Evolutionary conservation across 2,888 invertebrate genomes (phyloP), one percentile per base, ranked within the genome.

Genomic region (Zygaena filipendulae): DNA sequence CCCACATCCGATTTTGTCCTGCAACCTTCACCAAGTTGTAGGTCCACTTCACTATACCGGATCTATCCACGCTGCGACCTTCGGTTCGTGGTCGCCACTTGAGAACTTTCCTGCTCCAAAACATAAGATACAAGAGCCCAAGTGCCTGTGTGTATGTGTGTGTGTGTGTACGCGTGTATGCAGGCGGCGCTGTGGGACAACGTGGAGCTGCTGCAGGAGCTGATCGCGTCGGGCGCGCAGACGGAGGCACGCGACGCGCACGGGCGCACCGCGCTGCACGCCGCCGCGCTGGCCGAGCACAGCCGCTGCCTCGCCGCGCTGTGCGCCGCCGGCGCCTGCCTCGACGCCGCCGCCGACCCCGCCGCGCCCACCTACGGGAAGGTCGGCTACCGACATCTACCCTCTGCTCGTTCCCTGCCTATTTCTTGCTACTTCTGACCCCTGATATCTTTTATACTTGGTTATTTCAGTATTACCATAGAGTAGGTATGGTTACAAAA

Each of bases 161-260:
- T 25, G 23, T 33, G 8, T 3, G 22, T 2, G 13, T 9, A 21
- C 7, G 16, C 7, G 16, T 6, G 4, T 7, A 7, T 12, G 3
- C 45, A 89, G 87, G 92, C 93, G 8, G 92, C 93, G 0, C 62
- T 93, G 9, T 94, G 94, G 92, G 92, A 93, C 61, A 94, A 94
- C 54, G 85, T 88, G 10, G 93, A 94, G 53, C 79, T 95, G 1
- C 71, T 94, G n/a, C 86, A 87, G 50, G 93, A 93, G 63, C 75
- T 95, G 13, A 51, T 94, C 4, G 81, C 84, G 22, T 75, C 77
- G 0, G 91, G 91, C 1, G 87, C 89, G 47, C 38, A 82, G 59
- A 60, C 88, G 21, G 85, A 91, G 56, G 87, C 87, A 13, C 83
- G 85, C 23, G 92, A 93, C 57, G 83, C 84, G 2, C 86, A 87